These are phyloP conservation scores for Podilymbus podiceps DNA, from an alignment of 2,113 vertebrate species.

Conservation along the genomic window DNA sequence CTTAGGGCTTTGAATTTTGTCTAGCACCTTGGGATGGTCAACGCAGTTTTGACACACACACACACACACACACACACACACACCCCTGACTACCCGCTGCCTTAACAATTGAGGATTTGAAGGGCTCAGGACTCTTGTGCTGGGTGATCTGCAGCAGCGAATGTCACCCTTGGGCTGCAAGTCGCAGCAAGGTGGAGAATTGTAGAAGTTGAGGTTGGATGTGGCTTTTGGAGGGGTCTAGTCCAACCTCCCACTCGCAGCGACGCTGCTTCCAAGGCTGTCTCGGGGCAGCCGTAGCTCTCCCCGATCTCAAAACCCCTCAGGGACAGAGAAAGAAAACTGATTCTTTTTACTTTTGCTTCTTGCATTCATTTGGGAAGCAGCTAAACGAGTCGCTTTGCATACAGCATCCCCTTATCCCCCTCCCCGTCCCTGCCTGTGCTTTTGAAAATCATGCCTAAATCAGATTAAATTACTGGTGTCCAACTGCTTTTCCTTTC, in stretches of 20 bases:
- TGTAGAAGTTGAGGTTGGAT: neutral
- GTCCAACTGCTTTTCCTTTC: neutral
- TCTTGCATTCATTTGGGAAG: neutral
- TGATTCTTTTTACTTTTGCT: neutral
- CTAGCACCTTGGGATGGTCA: neutral
- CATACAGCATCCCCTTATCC: too few relatives aligned
- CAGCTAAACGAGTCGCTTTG: neutral
- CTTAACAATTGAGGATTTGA: neutral
- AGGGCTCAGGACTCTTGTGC: neutral
- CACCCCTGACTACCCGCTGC: too few relatives aligned
- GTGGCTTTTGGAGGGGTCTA: neutral
- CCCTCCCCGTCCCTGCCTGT: too few relatives aligned
- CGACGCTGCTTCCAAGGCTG: neutral
- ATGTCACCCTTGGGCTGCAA: neutral
- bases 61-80: too few relatives aligned
- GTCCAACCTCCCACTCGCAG: neutral
- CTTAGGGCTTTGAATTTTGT: neutral
- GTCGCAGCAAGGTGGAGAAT: neutral
- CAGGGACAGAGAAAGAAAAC: too few relatives aligned
- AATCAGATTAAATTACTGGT: fast-evolving
- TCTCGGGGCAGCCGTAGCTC: neutral
- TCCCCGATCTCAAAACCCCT: neutral
- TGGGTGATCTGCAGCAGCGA: neutral
- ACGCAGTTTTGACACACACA: neutral
- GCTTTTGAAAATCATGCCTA: neutral